Evolutionary conservation across 2,797 vertebrate species (phyloP), one percentile per base, ranked within the genome.

Genomic region (Enoplosus armatus): DNA sequence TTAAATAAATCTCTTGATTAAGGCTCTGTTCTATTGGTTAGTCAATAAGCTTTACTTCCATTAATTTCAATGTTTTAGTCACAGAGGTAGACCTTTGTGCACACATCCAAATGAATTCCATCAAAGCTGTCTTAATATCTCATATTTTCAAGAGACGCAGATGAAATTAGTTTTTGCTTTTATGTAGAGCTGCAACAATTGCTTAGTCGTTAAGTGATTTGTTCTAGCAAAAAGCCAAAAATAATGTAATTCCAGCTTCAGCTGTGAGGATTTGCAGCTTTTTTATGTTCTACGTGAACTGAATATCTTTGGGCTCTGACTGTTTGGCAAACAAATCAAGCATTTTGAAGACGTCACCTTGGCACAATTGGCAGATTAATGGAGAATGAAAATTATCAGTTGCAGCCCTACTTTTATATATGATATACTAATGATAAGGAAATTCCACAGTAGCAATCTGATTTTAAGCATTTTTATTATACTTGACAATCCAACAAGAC

Each of bases 1-100:
- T 83, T 85, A 77, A 92, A 93, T 79, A 85, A 80, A 91, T 71
- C 2, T 79, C 82, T 85, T 60, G 50, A 72, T 60, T 66, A 79
- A 80, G 8, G 6, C 14, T 72, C 15, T 72, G 20, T 56, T 72
- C 55, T 14, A 0, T 59, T 59, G 2, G 12, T 65, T 37, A 16
- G 18, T 8, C 48, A 72, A 63, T 53, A 22, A 39, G 9, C 24
- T 27, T 41, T 2, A 10, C 33, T 55, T 53, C 2, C 9, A 29
- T 60, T 60, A 22, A 12, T 27, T 22, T 45, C 6, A n/a, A 6
- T 37, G 15, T 39, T 63, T 9, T 27, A 56, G 51, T 51, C 22
- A 35, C 22, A 41, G 22, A 33, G 2, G 22, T 20, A 51, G 15
- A 37, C 5, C 4, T 24, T 54, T 48, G 10, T 8, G 26, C 3